phyloP scores from a whole-genome alignment of 2,888 invertebrate species.

The Agriopis marginaria region DNA sequence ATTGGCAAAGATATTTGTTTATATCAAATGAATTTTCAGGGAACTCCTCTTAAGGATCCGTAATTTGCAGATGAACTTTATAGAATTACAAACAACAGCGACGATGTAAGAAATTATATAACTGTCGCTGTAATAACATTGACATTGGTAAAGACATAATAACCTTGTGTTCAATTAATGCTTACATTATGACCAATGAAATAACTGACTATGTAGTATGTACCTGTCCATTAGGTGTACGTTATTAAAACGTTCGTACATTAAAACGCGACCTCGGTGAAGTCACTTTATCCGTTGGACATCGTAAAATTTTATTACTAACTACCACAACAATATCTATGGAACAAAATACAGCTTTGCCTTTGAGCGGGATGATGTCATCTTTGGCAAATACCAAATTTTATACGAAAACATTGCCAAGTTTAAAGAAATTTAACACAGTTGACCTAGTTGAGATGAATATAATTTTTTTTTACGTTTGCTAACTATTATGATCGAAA shows the following conservation, averaged over 20 bases:
- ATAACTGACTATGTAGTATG: conserved; percentile 32
- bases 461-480: conserved; percentile 18
- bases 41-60: conserved; percentile 13
- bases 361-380: conserved; percentile 63
- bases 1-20: conserved; percentile 18
- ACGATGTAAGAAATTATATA: conserved; percentile 28
- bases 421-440: conserved; percentile 45
- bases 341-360: conserved; percentile 50
- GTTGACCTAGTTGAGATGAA: conserved; percentile 38
- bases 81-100: conserved; percentile 33
- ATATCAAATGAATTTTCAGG: conserved; percentile 17
- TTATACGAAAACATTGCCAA: conserved; percentile 50
- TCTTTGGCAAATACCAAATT: conserved; percentile 51
- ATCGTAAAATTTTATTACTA: conserved; percentile 66
- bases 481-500: conserved; percentile 33
- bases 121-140: conserved; percentile 39
- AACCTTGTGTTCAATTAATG: conserved; percentile 51
- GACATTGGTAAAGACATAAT: conserved; percentile 49
- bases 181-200: conserved; percentile 43
- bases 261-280: conserved; percentile 50
- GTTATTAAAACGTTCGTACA: neutral
- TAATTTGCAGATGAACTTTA: conserved; percentile 25
- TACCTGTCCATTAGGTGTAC: conserved; percentile 39
- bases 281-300: conserved; percentile 52
- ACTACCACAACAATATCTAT: conserved; percentile 49